Base-by-base conservation (phyloP, 1,140 invertebrate species). In the Pararge aegeria region DNA sequence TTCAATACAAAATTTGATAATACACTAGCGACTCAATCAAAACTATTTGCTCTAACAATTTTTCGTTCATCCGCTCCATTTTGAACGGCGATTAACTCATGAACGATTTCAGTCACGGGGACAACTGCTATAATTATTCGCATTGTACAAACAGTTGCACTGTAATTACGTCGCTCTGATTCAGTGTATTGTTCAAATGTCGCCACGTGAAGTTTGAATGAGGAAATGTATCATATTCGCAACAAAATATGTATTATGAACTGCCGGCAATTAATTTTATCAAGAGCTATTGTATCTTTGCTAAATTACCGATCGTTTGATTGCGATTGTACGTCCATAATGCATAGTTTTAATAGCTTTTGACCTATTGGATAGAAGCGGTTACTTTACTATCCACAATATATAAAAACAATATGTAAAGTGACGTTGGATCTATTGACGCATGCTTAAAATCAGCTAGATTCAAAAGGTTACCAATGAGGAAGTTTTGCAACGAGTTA, bases 111-210 rank as follows among this genome's bases (percentile, higher is more conserved):
- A 80, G 80, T 75, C 74, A 77, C 79, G 78, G 76, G 67, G 61
- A 61, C 64, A 71, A 66, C 55, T 71, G 78, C 72, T 68, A 68
- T 83, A 87, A 86, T 84, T 86, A 83, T 84, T 71, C 71, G 71
- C 73, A 87, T 87, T 87, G 84, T 87, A 71, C 78, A 81, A 87
- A 80, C 81, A 83, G 83, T 67, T 73, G 72, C 77, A 72, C 74
- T 74, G 68, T 75, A 86, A 87, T 87, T 87, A 87, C 78, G 56
- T 51, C 69, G 70, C 56, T 62, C 75, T 83, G 83, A 86, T 87
- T 87, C 78, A 77, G 68, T 64, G 70, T 70, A 87, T 87, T 87
- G 84, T 87, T 87, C 81, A 85, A 80, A 84, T 73, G 68, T 77
- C 66, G 68, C 68, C 66, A 58, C 73, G 63, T 68, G 66, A 65